These are phyloP conservation scores for Diploptera punctata DNA, from an alignment of 2,888 invertebrate genomes.

Conservation along the genomic window DNA sequence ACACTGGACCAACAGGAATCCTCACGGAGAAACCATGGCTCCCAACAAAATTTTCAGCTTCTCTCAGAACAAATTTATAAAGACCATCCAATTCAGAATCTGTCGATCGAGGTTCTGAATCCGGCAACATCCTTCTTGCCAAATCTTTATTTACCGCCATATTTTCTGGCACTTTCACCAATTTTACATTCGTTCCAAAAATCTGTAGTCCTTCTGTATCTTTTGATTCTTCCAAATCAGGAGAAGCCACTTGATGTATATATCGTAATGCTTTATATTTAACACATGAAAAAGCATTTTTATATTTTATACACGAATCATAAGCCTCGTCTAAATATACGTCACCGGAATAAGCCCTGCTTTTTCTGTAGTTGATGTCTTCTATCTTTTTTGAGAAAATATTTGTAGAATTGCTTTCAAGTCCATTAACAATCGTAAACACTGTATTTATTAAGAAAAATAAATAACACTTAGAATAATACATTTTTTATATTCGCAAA, in stretches of 20 bases:
- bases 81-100: conserved; percentile 39
- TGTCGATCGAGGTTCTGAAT: conserved; percentile 32
- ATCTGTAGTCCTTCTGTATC: background rate
- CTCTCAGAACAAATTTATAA: conserved; percentile 36
- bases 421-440: too few relatives aligned
- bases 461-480: too few relatives aligned
- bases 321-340: conserved; percentile 37
- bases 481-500: too few relatives aligned
- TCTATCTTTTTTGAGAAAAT: too few relatives aligned
- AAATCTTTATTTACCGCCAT: conserved; percentile 47
- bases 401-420: too few relatives aligned
- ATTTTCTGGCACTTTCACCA: conserved; percentile 48
- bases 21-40: conserved; percentile 35
- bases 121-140: conserved; percentile 41
- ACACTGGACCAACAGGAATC: conserved; percentile 15
- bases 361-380: too few relatives aligned
- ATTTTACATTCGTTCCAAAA: conserved; percentile 49
- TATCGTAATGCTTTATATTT: conserved; percentile 52
- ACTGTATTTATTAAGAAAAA: too few relatives aligned
- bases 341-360: conserved; percentile 29
- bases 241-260: conserved; percentile 50
- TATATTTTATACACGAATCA: conserved; percentile 26
- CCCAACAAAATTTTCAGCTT: conserved; percentile 37
- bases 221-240: conserved; percentile 43
- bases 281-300: conserved; percentile 48